Evolutionary conservation across 2,113 vertebrate genomes (phyloP), one percentile per base, ranked within the genome.

Genomic region (Xyrauchen texanus): DNA sequence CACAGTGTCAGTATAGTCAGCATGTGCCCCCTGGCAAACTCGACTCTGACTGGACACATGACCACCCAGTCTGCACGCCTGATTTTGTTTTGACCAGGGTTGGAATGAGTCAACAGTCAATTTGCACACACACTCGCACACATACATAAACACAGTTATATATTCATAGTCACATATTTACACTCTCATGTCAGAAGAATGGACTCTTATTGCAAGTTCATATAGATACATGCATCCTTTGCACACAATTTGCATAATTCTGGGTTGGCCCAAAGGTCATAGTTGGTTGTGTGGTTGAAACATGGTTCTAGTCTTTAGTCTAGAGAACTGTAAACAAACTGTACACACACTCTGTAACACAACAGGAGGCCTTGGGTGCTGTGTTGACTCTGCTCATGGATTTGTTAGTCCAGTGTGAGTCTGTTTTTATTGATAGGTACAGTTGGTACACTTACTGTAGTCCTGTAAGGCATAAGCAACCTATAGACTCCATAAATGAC

Each of bases 1-100:
- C 64, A 68, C 85, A 86, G 47, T 83, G 69, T 77, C 82, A 68
- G 81, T 89, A 81, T 83, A 86, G 69, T 91, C 86, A 81, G 45
- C 34, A 4, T 13, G 57, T 84, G 75, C 82, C 79, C 88, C 66
- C 84, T 15, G 45, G 47, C 58, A 62, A 58, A 81, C 70, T 78
- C 58, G 7, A 10, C 55, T 72, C 71, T 0, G 45, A 74, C 51
- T 74, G 45, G 71, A 47, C 71, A 16, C 34, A 63, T 52, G 72
- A 61, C n/a, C 57, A 16, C 52, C 9, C 64, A 13, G 52, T 42
- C 62, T 47, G 68, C 74, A 68, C 53, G 68, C 9, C 47, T 60
- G 15, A 73, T 53, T 57, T 34, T 63, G 55, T 73, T 83, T 80
- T 46, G 75, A 70, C 64, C 79, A 62, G 45, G 60, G 66, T 53